Percentiles rank a stretch among this genome's conserved stretches.
phyloP scores from a whole-genome alignment of 2,797 vertebrate genomes.

The Glossophaga mutica region DNA sequence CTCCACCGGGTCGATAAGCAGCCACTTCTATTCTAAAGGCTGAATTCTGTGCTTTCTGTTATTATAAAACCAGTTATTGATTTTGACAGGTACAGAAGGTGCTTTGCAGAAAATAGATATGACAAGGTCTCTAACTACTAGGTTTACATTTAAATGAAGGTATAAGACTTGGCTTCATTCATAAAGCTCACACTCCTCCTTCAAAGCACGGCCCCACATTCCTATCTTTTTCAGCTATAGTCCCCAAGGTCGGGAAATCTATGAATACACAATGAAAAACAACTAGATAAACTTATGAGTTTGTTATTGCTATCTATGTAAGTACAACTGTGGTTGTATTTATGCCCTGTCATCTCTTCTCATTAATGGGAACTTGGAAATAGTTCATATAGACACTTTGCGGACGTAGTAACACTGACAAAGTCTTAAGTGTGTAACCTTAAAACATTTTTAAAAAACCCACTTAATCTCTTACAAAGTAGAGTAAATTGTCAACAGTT shows the following conservation, averaged over 20 bases:
- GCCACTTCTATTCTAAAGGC: constrained; percentile 23
- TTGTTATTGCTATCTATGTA: background rate
- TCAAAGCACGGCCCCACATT: background rate
- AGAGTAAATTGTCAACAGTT: background rate
- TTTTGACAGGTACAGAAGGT: constrained; percentile 35
- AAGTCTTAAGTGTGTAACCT: background rate
- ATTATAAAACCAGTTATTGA: constrained; percentile 42
- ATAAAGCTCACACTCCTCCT: background rate
- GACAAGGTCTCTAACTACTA: background rate
- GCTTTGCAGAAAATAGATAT: constrained; percentile 1
- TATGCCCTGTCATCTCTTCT: background rate
- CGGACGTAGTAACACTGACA: background rate
- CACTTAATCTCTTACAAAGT: background rate
- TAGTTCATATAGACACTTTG: background rate
- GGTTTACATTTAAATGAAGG: constrained; percentile 28
- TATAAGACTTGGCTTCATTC: background rate
- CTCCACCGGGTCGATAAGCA: background rate
- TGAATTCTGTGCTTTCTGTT: constrained; percentile 8
- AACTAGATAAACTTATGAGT: background rate
- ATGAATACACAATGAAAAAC: background rate
- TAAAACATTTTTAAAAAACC: background rate
- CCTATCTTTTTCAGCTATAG: background rate
- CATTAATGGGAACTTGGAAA: background rate
- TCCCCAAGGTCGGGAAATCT: background rate
- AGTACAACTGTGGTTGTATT: background rate